A percentile compares a stretch with the other conserved stretches of the same genome.
Conservation (phyloP, 1,140 invertebrate species). For the Procambarus virginalis region DNA sequence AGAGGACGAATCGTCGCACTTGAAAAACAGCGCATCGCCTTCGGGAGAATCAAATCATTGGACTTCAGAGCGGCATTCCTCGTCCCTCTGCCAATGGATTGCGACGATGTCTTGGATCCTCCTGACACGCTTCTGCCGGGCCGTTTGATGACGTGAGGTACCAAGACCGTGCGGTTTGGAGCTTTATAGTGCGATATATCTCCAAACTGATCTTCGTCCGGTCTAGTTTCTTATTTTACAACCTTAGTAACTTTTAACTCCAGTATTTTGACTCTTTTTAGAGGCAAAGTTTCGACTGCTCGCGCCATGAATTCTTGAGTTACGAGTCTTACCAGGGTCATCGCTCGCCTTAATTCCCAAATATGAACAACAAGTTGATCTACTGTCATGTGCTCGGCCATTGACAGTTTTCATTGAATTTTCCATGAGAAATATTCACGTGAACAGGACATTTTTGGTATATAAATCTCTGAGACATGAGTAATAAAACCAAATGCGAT, state of each 20-base stretch:
- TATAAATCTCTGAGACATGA: too few species aligned
- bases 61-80: too few species aligned
- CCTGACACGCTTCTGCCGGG: not conserved
- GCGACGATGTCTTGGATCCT: not conserved
- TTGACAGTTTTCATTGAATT: too few species aligned
- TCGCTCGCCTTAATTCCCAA: not conserved
- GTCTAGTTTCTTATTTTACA: not conserved
- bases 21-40: too few species aligned
- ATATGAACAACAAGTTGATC: too few species aligned
- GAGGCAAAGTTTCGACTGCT: slow-evolving; percentile 7
- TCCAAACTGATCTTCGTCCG: not conserved
- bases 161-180: not conserved
- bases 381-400: too few species aligned
- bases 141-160: not conserved
- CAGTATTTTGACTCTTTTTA: not conserved
- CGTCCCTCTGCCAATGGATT: not conserved
- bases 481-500: too few species aligned
- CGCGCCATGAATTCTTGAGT: not conserved
- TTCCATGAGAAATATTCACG: too few species aligned
- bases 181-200: not conserved
- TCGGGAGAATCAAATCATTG: too few species aligned
- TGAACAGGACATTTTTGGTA: too few species aligned
- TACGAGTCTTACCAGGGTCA: not conserved
- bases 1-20: too few species aligned
- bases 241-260: slow-evolving; percentile 2